Conservation (phyloP, 2,888 invertebrate species). For the Ptychoptera contaminata region DNA sequence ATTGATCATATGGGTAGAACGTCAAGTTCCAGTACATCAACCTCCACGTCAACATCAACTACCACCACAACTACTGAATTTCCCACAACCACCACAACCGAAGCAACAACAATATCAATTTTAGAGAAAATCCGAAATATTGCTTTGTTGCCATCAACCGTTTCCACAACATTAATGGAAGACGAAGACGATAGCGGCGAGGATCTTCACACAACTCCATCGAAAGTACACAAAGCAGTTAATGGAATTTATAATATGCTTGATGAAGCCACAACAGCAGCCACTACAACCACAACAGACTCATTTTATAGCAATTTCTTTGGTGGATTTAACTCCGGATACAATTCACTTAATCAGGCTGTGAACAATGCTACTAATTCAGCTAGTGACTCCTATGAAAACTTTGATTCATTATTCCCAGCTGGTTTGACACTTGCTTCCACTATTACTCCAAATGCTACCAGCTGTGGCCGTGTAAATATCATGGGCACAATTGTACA, state of each 20-base stretch:
- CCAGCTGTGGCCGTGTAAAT: slow-evolving; percentile 63
- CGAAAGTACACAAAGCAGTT: background rate
- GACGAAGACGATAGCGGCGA: too few species aligned
- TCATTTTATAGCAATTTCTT: slow-evolving; percentile 21
- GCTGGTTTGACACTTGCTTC: slow-evolving; percentile 36
- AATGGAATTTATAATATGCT: background rate
- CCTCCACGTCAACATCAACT: slow-evolving; percentile 18
- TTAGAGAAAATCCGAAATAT: background rate
- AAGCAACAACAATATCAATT: slow-evolving; percentile 14
- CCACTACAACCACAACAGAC: slow-evolving; percentile 23
- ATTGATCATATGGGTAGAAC: slow-evolving; percentile 30
- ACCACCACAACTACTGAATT: slow-evolving; percentile 19
- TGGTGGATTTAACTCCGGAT: slow-evolving; percentile 11
- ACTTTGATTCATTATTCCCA: slow-evolving; percentile 41
- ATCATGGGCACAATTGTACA: slow-evolving; percentile 88
- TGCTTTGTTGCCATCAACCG: too few species aligned
- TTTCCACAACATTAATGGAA: too few species aligned
- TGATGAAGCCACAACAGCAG: slow-evolving; percentile 11
- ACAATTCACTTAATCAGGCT: too few species aligned
- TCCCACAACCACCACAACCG: slow-evolving; percentile 23
- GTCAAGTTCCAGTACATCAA: slow-evolving; percentile 16
- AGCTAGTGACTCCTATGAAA: slow-evolving; percentile 33
- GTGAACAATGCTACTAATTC: slow-evolving; percentile 10
- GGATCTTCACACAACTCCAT: background rate
- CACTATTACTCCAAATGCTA: slow-evolving; percentile 33